phyloP scores from a whole-genome alignment of 2,888 invertebrate species.

The Acheta domesticus region DNA sequence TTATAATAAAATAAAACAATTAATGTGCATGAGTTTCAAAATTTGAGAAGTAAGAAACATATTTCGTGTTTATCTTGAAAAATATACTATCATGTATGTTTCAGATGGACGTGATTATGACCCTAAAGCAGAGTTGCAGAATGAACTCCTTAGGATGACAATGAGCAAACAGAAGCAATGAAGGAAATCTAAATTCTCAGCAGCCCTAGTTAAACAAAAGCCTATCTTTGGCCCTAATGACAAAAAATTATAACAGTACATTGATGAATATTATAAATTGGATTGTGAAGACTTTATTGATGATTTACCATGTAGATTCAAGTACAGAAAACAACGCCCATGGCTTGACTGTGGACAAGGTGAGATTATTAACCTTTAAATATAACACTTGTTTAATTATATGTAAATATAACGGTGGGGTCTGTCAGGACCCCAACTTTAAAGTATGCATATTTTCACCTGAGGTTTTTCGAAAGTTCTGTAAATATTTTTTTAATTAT shows the following conservation, averaged over 20 bases:
- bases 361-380: slow-evolving; percentile 48
- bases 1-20: too few relatives aligned
- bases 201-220: slow-evolving; percentile 69
- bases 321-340: slow-evolving; percentile 83
- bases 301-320: slow-evolving; percentile 87
- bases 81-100: slow-evolving; percentile 35
- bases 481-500: too few relatives aligned
- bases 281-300: slow-evolving; percentile 95
- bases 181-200: slow-evolving; percentile 71
- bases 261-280: slow-evolving; percentile 91
- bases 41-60: too few relatives aligned
- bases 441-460: too few relatives aligned
- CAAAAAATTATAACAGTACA: slow-evolving; percentile 77
- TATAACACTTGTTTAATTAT: too few relatives aligned
- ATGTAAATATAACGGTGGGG: too few relatives aligned
- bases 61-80: too few relatives aligned
- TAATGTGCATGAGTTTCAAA: too few relatives aligned
- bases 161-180: slow-evolving; percentile 40
- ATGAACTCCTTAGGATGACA: slow-evolving; percentile 55
- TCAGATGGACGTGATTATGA: slow-evolving; percentile 89
- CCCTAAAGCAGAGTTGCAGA: slow-evolving; percentile 53
- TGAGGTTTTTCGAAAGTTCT: too few relatives aligned
- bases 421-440: too few relatives aligned
- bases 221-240: slow-evolving; percentile 78
- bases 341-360: slow-evolving; percentile 88